Evolutionary conservation across 1,140 invertebrate genomes (phyloP).

Genomic region (Drosophila ironensis): DNA sequence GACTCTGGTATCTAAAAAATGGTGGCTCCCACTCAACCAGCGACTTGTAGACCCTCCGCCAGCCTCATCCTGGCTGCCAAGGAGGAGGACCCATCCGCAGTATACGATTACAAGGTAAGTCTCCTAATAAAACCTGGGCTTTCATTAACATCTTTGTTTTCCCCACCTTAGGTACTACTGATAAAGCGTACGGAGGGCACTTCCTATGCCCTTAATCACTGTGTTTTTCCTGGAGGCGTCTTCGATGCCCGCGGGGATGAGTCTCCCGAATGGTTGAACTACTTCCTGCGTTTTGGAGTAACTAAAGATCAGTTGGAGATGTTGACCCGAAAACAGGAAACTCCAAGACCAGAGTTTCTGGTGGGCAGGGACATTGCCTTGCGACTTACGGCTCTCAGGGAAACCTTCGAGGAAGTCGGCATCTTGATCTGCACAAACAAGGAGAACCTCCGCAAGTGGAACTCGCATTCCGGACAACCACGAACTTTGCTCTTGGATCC

Average conservation of each 20-base stretch:
- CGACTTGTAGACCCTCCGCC: constrained; percentile 67
- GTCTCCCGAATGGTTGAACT: constrained; percentile 87
- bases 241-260: constrained; percentile 86
- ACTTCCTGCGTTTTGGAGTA: constrained; percentile 86
- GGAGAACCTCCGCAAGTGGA: not conserved
- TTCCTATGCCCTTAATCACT: constrained; percentile 87
- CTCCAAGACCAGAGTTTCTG: constrained; percentile 33
- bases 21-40: not conserved
- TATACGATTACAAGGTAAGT: constrained; percentile 51
- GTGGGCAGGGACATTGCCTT: constrained; percentile 87
- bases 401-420: constrained; percentile 96
- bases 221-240: constrained; percentile 92
- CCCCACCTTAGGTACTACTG: constrained; percentile 83
- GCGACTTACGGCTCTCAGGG: constrained; percentile 92
- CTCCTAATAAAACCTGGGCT: not conserved
- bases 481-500: constrained; percentile 14
- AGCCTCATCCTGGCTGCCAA: constrained; percentile 81
- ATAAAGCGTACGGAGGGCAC: constrained; percentile 86
- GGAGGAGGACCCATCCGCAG: constrained; percentile 20
- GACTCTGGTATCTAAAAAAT: constrained; percentile 13
- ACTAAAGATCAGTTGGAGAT: constrained; percentile 83
- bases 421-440: constrained; percentile 85
- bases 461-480: not conserved
- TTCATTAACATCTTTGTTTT: not conserved
- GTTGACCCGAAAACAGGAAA: constrained; percentile 82